phyloP scores from a whole-genome alignment of 2,888 invertebrate genomes.

The Acronicta aceris region DNA sequence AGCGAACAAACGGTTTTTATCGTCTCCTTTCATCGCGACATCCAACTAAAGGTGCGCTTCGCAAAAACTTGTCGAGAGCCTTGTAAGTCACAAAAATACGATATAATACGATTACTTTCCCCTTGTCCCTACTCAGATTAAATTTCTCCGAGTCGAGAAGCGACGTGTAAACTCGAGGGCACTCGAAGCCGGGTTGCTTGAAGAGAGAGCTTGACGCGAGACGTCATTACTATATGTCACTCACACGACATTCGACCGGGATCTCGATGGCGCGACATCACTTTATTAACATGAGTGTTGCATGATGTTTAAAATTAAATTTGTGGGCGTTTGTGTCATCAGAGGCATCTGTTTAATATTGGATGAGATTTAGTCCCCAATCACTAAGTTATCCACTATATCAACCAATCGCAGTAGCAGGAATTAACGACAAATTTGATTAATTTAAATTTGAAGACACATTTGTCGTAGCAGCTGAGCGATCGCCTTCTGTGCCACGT shows the following conservation, averaged over 20 bases:
- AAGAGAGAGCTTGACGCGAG: slow-evolving; percentile 58
- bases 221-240: slow-evolving; percentile 62
- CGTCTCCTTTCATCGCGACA: slow-evolving; percentile 30
- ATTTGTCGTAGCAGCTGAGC: no score
- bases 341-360: neutral
- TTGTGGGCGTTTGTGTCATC: neutral
- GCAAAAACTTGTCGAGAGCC: slow-evolving; percentile 43
- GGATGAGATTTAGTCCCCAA: neutral
- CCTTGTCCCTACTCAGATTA: slow-evolving; percentile 67
- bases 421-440: no score
- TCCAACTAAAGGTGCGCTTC: slow-evolving; percentile 40
- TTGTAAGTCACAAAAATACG: slow-evolving; percentile 63
- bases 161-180: slow-evolving; percentile 73
- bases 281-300: slow-evolving; percentile 57
- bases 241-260: slow-evolving; percentile 51
- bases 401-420: no score
- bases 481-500: no score
- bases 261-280: slow-evolving; percentile 46
- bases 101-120: slow-evolving; percentile 67
- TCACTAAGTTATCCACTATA: no score
- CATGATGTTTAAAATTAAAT: slow-evolving; percentile 27
- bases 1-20: slow-evolving; percentile 31
- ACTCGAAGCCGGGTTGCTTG: slow-evolving; percentile 55
- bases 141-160: slow-evolving; percentile 64
- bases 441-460: no score